These are phyloP conservation scores for Cossypha heuglini DNA, from an alignment of 2,797 vertebrate species.

Conservation along the genomic window DNA sequence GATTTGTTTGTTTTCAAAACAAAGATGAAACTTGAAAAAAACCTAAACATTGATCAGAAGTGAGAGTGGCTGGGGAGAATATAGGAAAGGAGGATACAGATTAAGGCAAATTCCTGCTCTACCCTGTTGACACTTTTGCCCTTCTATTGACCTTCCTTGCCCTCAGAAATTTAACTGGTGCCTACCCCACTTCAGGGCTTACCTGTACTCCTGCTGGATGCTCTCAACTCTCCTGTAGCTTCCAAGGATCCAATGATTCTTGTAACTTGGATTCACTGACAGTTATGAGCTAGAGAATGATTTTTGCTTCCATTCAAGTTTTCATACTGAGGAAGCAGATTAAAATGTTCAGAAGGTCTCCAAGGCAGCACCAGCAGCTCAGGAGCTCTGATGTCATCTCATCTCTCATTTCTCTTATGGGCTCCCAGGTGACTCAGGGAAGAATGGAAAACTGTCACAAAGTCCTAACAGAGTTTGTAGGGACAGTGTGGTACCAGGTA, in stretches of 20 bases:
- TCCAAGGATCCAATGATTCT: background rate
- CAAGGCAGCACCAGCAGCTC: background rate
- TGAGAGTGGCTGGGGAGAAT: background rate
- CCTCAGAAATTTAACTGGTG: background rate
- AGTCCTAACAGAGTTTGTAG: background rate
- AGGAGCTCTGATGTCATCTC: background rate
- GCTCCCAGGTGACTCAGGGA: background rate
- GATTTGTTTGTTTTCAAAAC: background rate
- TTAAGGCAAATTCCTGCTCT: background rate
- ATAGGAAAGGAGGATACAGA: background rate
- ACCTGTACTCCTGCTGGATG: background rate
- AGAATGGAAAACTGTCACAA: background rate
- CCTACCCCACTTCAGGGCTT: background rate
- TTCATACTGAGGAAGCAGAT: background rate
- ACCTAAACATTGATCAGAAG: rapidly evolving
- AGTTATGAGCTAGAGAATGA: background rate
- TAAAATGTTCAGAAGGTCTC: background rate
- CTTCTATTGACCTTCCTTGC: background rate
- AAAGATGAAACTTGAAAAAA: background rate
- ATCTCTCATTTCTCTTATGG: background rate
- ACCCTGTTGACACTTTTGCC: background rate
- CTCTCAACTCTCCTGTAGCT: background rate
- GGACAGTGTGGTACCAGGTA: background rate
- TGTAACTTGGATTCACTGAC: background rate
- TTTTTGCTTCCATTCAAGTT: background rate